phyloP scores from a whole-genome alignment of 2,113 vertebrate species.

The Drymodes brunneopygia region DNA sequence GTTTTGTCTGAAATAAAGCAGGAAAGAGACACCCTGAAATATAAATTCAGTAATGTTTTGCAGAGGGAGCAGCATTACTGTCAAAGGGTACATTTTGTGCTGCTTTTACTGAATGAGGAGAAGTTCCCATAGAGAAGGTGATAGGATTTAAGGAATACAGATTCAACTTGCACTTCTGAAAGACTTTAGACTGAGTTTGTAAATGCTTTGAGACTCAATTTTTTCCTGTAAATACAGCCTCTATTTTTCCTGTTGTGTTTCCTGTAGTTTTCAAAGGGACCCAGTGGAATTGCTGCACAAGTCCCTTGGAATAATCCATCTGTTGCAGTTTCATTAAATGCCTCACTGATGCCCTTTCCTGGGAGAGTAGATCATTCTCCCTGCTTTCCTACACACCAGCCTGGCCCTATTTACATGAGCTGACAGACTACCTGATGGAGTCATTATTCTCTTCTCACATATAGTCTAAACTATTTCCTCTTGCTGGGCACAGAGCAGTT shows the following conservation, averaged over 20 bases:
- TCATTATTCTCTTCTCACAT: slow-evolving; percentile 54
- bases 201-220: background rate
- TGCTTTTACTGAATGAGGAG: background rate
- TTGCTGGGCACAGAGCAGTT: background rate
- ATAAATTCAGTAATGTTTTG: background rate
- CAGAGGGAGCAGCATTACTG: background rate
- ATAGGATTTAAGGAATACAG: background rate
- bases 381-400: background rate
- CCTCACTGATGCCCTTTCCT: slow-evolving; percentile 45
- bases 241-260: slow-evolving; percentile 22
- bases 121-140: background rate
- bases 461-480: slow-evolving; percentile 52
- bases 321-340: slow-evolving; percentile 32
- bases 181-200: background rate
- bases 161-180: background rate
- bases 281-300: background rate
- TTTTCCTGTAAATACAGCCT: background rate
- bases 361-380: slow-evolving; percentile 36
- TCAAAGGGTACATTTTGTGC: background rate
- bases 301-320: slow-evolving; percentile 3
- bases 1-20: background rate
- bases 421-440: slow-evolving; percentile 57
- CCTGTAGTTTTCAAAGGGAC: background rate
- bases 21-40: background rate
- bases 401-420: slow-evolving; percentile 38